Evolutionary conservation across 2,797 vertebrate species (phyloP).

Genomic region (Thunnus albacares): DNA sequence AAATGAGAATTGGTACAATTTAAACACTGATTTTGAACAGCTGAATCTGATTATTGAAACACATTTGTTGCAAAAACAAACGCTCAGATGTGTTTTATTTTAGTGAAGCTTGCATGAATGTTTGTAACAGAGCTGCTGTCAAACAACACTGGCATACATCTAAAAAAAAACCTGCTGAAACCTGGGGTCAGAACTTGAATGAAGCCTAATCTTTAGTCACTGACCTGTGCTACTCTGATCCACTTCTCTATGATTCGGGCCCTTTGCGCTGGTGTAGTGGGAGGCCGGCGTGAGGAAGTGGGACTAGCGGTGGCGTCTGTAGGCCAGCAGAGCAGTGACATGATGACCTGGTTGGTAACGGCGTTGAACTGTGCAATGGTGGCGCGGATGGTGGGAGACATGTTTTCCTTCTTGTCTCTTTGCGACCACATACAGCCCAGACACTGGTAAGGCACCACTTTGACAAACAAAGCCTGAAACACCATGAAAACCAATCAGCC

Average conservation of each 20-base stretch:
- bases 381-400: conserved; percentile 89
- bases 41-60: too few relatives aligned
- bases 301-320: conserved; percentile 68
- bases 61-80: too few relatives aligned
- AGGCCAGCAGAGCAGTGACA: conserved; percentile 83
- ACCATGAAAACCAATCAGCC: background rate
- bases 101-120: too few relatives aligned
- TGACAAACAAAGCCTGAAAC: conserved; percentile 87
- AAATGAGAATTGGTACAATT: too few relatives aligned
- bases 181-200: background rate
- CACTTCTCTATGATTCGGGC: conserved; percentile 90
- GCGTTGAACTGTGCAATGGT: conserved; percentile 91
- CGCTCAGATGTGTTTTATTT: too few relatives aligned
- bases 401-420: conserved; percentile 88
- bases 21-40: too few relatives aligned
- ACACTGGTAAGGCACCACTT: conserved; percentile 89
- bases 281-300: conserved; percentile 63
- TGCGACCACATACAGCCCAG: conserved; percentile 92
- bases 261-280: conserved; percentile 76
- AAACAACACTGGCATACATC: background rate
- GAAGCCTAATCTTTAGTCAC: background rate
- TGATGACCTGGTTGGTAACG: conserved; percentile 88
- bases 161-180: background rate
- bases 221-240: conserved; percentile 90
- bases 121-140: too few relatives aligned